phyloP scores from a whole-genome alignment of 53 echinoderm and acorn worm genomes.

The Crossaster papposus region DNA sequence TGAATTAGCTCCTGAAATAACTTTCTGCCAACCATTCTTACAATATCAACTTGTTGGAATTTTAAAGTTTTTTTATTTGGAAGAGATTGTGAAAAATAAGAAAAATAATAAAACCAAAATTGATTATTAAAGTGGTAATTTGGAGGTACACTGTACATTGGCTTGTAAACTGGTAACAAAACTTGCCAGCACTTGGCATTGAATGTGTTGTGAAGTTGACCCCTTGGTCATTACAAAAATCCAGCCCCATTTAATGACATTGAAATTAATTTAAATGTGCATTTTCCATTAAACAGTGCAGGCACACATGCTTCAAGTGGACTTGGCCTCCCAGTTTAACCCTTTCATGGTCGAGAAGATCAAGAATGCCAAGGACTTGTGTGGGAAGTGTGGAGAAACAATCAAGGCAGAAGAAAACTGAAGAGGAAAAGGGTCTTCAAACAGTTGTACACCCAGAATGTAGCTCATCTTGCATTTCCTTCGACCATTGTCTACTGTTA shows the following conservation, averaged over 20 bases:
- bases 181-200: no score
- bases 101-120: no score
- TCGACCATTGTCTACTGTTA: not conserved
- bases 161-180: no score
- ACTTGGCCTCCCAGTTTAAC: slow-evolving; percentile 90
- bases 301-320: slow-evolving; percentile 88
- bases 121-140: no score
- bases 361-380: slow-evolving; percentile 64
- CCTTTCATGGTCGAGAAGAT: slow-evolving; percentile 74
- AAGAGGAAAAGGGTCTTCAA: not conserved
- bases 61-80: no score
- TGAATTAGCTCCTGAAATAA: not conserved
- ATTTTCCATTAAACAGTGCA: slow-evolving; percentile 60
- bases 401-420: not conserved
- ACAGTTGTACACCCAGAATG: no score
- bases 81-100: no score
- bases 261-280: not conserved
- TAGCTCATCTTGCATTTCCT: not conserved
- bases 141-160: no score
- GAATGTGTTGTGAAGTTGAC: no score
- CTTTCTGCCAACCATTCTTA: no score
- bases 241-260: not conserved
- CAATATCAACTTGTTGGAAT: no score
- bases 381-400: slow-evolving; percentile 70
- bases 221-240: no score